phyloP scores from a whole-genome alignment of 64 coral and sea anemone genomes.

The Cladopsammia gracilis region DNA sequence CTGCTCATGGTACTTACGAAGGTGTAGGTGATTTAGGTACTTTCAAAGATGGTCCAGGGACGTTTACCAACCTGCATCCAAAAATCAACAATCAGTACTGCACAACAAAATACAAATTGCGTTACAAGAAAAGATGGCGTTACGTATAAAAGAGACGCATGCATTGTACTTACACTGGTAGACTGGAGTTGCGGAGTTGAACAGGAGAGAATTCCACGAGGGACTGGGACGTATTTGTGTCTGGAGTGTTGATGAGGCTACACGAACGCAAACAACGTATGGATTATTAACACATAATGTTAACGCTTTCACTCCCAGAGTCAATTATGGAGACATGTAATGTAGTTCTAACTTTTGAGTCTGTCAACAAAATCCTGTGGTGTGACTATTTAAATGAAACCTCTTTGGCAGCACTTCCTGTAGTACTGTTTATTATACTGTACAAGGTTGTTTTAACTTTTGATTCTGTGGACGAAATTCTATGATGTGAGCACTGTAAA shows the following conservation, averaged over 20 bases:
- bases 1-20: neutral
- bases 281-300: slow-evolving; percentile 2
- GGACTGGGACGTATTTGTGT: slow-evolving; percentile 17
- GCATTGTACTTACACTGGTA: slow-evolving; percentile 18
- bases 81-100: neutral
- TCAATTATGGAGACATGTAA: neutral
- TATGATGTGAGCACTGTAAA: too few relatives aligned
- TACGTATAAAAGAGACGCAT: slow-evolving; percentile 13
- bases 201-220: neutral
- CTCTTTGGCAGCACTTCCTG: too few relatives aligned
- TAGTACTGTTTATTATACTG: too few relatives aligned
- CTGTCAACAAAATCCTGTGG: too few relatives aligned
- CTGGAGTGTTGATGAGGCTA: slow-evolving; percentile 47
- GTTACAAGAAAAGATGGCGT: neutral
- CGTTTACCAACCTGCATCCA: neutral
- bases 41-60: neutral
- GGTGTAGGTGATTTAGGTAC: slow-evolving; percentile 3
- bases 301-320: neutral
- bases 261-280: slow-evolving; percentile 30
- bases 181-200: neutral
- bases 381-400: too few relatives aligned
- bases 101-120: neutral
- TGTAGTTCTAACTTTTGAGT: too few relatives aligned
- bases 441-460: too few relatives aligned
- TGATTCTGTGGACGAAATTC: too few relatives aligned